Percentiles rank a stretch among this genome's conserved stretches.
Evolutionary conservation across 2,113 vertebrate genomes (phyloP).

Genomic region (Scomber colias): DNA sequence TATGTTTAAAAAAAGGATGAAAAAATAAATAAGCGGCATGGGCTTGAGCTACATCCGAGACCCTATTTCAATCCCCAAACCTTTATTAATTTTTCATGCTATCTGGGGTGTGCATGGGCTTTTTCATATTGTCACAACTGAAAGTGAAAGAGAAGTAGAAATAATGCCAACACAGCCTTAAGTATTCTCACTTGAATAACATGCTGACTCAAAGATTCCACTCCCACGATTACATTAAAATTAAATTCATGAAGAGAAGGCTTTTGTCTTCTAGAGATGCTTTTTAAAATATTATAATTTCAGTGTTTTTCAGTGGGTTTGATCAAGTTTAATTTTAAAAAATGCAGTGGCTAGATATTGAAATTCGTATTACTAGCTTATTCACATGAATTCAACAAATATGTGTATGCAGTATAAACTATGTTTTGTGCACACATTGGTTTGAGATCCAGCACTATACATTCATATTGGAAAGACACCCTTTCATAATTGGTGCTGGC

Average conservation of each 20-base stretch:
- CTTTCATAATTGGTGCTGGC: slow-evolving; percentile 24
- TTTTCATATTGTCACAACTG: background rate
- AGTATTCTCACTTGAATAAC: slow-evolving; percentile 30
- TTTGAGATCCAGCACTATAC: background rate
- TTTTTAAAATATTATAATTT: slow-evolving; percentile 44
- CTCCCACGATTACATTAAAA: slow-evolving; percentile 47
- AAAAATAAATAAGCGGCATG: background rate
- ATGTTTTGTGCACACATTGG: slow-evolving; percentile 24
- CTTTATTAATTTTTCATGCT: background rate
- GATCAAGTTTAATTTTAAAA: background rate
- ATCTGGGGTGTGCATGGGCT: too few species aligned
- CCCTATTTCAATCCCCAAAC: background rate
- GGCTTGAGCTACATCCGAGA: background rate
- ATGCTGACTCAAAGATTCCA: slow-evolving; percentile 50
- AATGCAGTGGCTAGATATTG: background rate
- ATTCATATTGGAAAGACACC: too few species aligned
- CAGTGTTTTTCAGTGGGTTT: slow-evolving; percentile 6
- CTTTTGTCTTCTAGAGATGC: slow-evolving; percentile 40
- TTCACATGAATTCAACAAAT: background rate
- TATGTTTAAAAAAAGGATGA: background rate
- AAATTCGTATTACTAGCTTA: background rate
- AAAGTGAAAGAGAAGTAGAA: slow-evolving; percentile 12
- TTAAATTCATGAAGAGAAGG: slow-evolving; percentile 52
- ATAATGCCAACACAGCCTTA: background rate
- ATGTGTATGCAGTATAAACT: background rate